Conservation (phyloP, 2,113 vertebrate species). For the Oreamnos americanus region DNA sequence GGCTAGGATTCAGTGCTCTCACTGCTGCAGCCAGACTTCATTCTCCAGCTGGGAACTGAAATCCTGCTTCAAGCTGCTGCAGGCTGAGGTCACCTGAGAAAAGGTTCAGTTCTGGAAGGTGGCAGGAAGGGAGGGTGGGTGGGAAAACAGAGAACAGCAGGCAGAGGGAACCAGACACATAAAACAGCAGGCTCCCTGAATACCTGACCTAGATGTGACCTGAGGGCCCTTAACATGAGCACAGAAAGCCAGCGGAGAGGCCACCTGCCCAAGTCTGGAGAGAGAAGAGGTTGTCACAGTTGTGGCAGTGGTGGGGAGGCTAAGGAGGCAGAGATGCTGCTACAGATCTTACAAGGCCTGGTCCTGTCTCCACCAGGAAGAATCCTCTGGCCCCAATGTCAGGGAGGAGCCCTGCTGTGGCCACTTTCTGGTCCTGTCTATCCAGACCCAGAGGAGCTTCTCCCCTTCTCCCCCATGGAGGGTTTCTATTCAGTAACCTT, state of each 20-base stretch:
- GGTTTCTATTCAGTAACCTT: neutral
- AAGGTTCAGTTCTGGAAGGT: neutral
- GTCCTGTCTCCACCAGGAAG: neutral
- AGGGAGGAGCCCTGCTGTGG: neutral
- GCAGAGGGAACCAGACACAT: neutral
- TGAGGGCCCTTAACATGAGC: neutral
- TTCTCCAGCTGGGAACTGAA: neutral
- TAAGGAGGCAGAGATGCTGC: neutral
- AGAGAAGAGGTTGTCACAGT: neutral
- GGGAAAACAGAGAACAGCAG: neutral
- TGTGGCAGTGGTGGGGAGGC: fast-evolving
- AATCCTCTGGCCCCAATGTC: neutral
- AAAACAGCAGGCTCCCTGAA: neutral
- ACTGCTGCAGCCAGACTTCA: neutral
- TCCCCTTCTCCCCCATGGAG: neutral
- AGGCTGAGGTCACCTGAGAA: neutral
- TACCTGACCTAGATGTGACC: neutral
- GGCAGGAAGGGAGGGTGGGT: too few relatives aligned
- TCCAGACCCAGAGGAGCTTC: neutral
- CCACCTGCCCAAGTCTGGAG: neutral
- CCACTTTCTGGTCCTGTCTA: neutral
- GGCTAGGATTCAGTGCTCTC: neutral
- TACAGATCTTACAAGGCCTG: neutral
- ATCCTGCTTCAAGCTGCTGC: neutral
- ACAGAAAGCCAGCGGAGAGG: neutral